Evolutionary conservation across 2,113 vertebrate genomes (phyloP).

Genomic region (Gymnobelideus leadbeateri): DNA sequence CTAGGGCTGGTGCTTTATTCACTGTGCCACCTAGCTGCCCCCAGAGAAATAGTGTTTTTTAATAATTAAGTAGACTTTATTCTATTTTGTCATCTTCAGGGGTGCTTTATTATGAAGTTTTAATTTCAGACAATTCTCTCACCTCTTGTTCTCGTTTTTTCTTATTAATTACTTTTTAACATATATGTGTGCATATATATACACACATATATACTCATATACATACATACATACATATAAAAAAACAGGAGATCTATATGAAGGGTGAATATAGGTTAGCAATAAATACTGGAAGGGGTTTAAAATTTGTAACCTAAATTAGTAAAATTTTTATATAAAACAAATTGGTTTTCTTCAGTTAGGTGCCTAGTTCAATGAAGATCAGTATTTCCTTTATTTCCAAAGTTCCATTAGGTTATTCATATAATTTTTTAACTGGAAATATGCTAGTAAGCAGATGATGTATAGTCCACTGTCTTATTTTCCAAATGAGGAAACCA

Average conservation of each 20-base stretch:
- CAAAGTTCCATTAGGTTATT: neutral
- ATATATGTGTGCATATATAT: too few relatives aligned
- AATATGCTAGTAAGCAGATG: neutral
- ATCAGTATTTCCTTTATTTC: neutral
- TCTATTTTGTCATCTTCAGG: neutral
- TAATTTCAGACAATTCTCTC: neutral
- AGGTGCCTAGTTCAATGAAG: neutral
- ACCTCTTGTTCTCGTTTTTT: neutral
- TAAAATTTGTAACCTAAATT: neutral
- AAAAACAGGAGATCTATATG: neutral
- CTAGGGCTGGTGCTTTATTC: too few relatives aligned
- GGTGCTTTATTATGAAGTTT: neutral
- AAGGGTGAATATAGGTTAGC: neutral
- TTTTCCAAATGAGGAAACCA: neutral
- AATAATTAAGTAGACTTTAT: neutral
- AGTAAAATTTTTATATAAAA: neutral
- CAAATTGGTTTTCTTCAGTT: neutral
- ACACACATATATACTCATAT: too few relatives aligned
- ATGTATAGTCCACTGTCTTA: neutral
- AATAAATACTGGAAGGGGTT: neutral
- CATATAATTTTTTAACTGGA: slow-evolving; percentile 6
- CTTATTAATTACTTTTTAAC: too few relatives aligned
- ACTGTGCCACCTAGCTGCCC: too few relatives aligned
- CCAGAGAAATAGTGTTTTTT: neutral
- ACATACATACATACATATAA: too few relatives aligned